These are phyloP conservation scores for Aethes cnicana DNA, from an alignment of 2,888 invertebrate species.

Conservation along the genomic window DNA sequence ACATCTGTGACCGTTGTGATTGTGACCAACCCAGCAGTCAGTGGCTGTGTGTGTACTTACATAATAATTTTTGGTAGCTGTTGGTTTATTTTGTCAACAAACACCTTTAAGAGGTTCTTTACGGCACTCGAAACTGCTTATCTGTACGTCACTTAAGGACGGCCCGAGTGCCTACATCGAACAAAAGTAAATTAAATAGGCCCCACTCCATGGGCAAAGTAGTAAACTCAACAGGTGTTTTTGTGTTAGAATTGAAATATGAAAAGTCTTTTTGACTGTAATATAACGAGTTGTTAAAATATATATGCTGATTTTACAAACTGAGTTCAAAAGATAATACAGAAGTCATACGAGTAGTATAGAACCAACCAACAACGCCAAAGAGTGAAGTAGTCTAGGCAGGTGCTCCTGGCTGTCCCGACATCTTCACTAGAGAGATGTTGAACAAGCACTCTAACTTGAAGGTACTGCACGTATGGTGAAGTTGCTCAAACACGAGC, in stretches of 20 bases:
- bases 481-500: constrained; percentile 25
- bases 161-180: constrained; percentile 37
- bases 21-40: too few species aligned
- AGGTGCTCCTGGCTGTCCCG: constrained; percentile 38
- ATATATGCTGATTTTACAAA: too few species aligned
- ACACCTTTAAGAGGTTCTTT: constrained; percentile 40
- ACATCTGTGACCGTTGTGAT: too few species aligned
- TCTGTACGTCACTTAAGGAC: constrained; percentile 39
- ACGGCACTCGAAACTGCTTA: constrained; percentile 43
- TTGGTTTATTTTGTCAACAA: constrained; percentile 35
- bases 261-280: too few species aligned
- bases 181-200: too few species aligned
- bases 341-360: too few species aligned
- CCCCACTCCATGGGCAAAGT: too few species aligned
- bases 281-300: too few species aligned
- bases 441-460: constrained; percentile 72
- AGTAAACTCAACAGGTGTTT: constrained; percentile 14
- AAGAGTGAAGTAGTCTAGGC: constrained; percentile 26
- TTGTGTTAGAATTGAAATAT: too few species aligned
- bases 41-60: too few species aligned
- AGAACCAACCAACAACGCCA: constrained; percentile 21
- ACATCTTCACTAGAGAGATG: constrained; percentile 67
- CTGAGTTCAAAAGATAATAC: too few species aligned
- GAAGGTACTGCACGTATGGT: constrained; percentile 57
- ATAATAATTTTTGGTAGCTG: constrained; percentile 32